Evolutionary conservation across 1,140 invertebrate genomes (phyloP).

Genomic region (Aphaenogaster floridana): DNA sequence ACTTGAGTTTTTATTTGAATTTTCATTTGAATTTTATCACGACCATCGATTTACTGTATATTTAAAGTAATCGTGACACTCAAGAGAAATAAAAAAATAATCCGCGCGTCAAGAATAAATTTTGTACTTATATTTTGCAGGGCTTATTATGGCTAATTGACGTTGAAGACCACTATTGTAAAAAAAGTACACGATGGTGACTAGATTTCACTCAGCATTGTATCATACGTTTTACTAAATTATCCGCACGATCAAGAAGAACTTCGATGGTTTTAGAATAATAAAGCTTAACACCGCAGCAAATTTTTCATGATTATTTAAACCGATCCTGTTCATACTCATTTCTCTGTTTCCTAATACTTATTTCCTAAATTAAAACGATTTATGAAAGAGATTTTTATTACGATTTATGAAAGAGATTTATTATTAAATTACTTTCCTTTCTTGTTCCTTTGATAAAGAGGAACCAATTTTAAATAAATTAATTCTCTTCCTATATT

Average conservation of each 20-base stretch:
- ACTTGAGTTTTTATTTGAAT: no score
- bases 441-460: not conserved
- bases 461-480: not conserved
- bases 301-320: not conserved
- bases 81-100: not conserved
- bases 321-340: not conserved
- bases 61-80: no score
- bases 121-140: not conserved
- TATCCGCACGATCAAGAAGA: not conserved
- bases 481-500: not conserved
- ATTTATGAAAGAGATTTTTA: not conserved
- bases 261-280: not conserved
- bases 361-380: not conserved
- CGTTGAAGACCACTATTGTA: not conserved
- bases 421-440: not conserved
- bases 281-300: conserved; percentile 6
- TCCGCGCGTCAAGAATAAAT: not conserved
- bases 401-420: not conserved
- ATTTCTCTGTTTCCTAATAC: not conserved
- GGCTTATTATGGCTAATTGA: not conserved
- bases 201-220: not conserved
- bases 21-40: no score
- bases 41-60: no score
- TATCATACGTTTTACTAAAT: not conserved
- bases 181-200: not conserved